Base-by-base conservation (phyloP, 2,888 invertebrate genomes). In the Saturnia japonica region DNA sequence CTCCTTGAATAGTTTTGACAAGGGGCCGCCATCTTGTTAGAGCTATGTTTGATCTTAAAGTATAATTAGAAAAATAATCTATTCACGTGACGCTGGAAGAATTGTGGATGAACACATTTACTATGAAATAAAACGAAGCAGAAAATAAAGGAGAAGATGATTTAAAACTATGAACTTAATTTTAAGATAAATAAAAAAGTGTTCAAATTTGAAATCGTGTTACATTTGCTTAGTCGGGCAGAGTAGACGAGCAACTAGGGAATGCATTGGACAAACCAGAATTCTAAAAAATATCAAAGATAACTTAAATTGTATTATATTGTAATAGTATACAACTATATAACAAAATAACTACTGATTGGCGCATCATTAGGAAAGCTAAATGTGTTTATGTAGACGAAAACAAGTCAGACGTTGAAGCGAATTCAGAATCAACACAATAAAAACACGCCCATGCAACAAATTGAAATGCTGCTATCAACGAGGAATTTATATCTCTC, bases 401-500 rank as follows among this genome's bases (percentile, higher is more conserved):
- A 60, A 60, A 60, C 57, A 28, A 60, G 28, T 60, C 57, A 60
- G 28, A 60, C 14, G 25, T 25, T 60, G 57, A 11, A 60, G 28
- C 57, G 25, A 60, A 60, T 60, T 60, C 28, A 60, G 57, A 25
- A 60, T 28, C 57, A 60, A 28, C 57, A 60, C 28, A 60, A 60
- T 60, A 60, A 60, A 60, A 60, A 60, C 57, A 60, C 57, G 57
- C 57, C 57, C 57, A 60, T 25, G 28, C 57, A 1, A 60, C 57
- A 28, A 25, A 60, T 60, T 28, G 57, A 60, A 28, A 60, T 60
- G 28, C 25, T 28, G 25, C 14, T 60, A 60, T 60, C 25, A 60
- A 25, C 25, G 57, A 60, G 28, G 28, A 60, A 60, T 60, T 60
- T 60, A 28, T 60, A 28, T 60, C 57, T 25, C 25, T 60, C 57